These are phyloP conservation scores for Scrobipalpa atriplicella DNA, from an alignment of 2,888 invertebrate species.

Conservation along the genomic window DNA sequence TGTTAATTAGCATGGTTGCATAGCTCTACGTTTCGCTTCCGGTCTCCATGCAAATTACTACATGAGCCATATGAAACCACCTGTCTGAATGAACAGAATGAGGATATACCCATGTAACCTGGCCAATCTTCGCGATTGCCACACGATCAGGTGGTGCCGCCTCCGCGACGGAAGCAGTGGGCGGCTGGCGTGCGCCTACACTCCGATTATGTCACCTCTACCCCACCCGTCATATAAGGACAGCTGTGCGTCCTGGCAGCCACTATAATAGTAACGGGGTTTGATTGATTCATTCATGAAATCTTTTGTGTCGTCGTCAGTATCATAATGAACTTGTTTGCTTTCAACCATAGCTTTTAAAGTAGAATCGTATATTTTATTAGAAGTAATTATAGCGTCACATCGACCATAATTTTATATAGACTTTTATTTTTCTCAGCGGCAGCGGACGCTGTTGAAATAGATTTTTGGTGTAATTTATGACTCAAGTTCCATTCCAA, in stretches of 20 bases:
- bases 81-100: not conserved
- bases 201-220: slow-evolving; percentile 73
- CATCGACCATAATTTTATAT: not conserved
- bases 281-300: slow-evolving; percentile 27
- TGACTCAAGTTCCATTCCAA: slow-evolving; percentile 34
- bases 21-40: not conserved
- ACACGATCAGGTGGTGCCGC: slow-evolving; percentile 74
- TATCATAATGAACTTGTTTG: not conserved
- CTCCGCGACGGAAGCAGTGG: slow-evolving; percentile 75
- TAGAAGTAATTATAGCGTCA: not conserved
- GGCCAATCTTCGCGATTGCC: slow-evolving; percentile 43
- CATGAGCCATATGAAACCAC: not conserved
- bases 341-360: not conserved
- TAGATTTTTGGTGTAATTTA: slow-evolving; percentile 20
- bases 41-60: not conserved
- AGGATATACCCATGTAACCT: slow-evolving; percentile 29
- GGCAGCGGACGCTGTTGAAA: not conserved
- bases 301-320: not conserved
- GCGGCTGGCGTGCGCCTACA: slow-evolving; percentile 72
- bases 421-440: slow-evolving; percentile 12
- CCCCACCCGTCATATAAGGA: slow-evolving; percentile 69
- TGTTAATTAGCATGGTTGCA: slow-evolving; percentile 5
- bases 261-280: slow-evolving; percentile 43
- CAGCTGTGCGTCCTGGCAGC: slow-evolving; percentile 54
- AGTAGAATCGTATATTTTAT: not conserved